A percentile compares a stretch with the other conserved stretches of the same genome.
Evolutionary conservation across 2,797 vertebrate species (phyloP).

Genomic region (Dermochelys coriacea): DNA sequence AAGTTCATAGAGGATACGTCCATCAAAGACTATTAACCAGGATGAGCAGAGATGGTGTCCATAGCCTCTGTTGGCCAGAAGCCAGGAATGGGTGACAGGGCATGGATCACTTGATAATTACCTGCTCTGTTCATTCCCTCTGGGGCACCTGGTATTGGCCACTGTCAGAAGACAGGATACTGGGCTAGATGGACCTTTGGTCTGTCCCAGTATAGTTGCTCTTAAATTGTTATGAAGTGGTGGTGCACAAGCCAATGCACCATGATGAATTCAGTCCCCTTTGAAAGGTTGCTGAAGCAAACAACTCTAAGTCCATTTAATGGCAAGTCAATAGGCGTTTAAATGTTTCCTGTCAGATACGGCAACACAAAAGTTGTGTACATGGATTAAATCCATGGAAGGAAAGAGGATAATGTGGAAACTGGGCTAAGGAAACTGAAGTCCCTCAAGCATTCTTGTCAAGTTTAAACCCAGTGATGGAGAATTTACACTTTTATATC

Average conservation of each 20-base stretch:
- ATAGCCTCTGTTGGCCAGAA: too few species aligned
- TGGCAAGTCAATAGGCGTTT: not conserved
- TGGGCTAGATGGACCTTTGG: too few species aligned
- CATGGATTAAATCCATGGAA: not conserved
- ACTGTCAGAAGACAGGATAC: too few species aligned
- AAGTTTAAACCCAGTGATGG: not conserved
- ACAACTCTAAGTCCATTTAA: not conserved
- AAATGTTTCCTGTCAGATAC: not conserved
- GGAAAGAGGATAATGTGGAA: not conserved
- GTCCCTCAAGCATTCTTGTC: not conserved
- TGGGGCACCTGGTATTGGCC: too few species aligned
- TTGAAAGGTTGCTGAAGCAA: not conserved
- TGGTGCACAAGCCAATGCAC: not conserved
- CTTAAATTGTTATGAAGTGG: accelerated
- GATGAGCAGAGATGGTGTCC: too few species aligned
- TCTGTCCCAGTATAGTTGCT: too few species aligned
- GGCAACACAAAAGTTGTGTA: not conserved
- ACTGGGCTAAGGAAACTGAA: not conserved
- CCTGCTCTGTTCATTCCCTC: too few species aligned
- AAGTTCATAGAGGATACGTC: too few species aligned
- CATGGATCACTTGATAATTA: too few species aligned
- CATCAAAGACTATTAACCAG: too few species aligned
- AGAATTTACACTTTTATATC: not conserved
- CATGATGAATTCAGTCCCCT: not conserved
- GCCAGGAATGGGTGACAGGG: too few species aligned